Evolutionary conservation across 2,113 vertebrate genomes (phyloP).

Genomic region (Leucosticte australis): DNA sequence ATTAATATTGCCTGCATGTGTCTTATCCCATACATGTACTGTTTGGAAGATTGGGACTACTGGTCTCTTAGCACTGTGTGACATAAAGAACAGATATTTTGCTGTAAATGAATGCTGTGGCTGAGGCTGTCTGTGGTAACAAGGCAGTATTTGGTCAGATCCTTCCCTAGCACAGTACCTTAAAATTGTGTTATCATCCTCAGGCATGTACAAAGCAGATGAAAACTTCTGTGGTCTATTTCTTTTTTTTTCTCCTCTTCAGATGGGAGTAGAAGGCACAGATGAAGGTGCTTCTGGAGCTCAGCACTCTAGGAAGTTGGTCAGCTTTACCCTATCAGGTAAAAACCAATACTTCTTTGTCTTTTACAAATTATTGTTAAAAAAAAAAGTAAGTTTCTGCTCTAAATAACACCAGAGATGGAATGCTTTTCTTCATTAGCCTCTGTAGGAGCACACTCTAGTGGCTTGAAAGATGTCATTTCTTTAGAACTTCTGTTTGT

Average conservation of each 20-base stretch:
- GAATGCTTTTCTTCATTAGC: neutral
- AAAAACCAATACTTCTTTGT: neutral
- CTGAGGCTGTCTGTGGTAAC: neutral
- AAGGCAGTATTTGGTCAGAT: neutral
- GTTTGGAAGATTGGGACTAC: neutral
- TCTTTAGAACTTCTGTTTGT: neutral
- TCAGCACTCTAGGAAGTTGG: conserved; percentile 89
- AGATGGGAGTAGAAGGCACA: conserved; percentile 87
- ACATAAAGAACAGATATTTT: neutral
- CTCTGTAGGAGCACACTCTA: conserved; percentile 54
- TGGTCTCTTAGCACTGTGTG: neutral
- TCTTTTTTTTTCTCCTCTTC: neutral
- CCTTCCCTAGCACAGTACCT: neutral
- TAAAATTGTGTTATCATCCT: neutral
- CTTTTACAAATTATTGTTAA: neutral
- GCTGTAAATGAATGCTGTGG: neutral
- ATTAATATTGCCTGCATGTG: neutral
- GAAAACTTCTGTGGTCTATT: neutral
- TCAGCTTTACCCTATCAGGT: conserved; percentile 97
- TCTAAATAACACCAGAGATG: neutral
- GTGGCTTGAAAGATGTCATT: conserved; percentile 15
- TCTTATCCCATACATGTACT: neutral
- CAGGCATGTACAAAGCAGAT: neutral
- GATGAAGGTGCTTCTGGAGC: conserved; percentile 84
- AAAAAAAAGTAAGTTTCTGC: neutral